A percentile compares a stretch with the other conserved stretches of the same genome.
Conservation (phyloP, 2,888 invertebrate species). For the Eupithecia pulchellata region DNA sequence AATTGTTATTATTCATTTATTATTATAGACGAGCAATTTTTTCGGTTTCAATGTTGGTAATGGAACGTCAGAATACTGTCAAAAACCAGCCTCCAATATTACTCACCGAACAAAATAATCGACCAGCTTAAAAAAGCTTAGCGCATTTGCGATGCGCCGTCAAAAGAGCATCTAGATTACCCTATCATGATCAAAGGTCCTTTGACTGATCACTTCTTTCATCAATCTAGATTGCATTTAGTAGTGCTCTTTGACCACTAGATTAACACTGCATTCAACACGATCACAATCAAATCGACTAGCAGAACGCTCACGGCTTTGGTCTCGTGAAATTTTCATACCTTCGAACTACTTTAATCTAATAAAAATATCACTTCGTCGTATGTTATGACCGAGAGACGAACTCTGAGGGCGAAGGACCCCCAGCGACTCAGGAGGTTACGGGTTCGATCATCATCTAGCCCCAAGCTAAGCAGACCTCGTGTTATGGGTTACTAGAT, state of each 20-base stretch:
- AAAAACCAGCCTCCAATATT: no score
- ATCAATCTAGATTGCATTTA: constrained; percentile 4
- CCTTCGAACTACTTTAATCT: background rate
- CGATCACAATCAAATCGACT: background rate
- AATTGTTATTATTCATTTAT: no score
- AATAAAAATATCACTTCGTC: no score
- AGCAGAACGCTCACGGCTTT: background rate
- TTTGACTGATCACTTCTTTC: constrained; percentile 1
- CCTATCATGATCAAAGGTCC: background rate
- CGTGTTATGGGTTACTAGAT: no score
- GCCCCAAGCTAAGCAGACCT: no score
- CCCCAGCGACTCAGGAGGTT: no score
- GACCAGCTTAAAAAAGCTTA: background rate
- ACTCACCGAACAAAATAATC: background rate
- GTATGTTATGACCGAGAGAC: no score
- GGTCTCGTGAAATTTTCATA: background rate
- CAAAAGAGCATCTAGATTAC: background rate
- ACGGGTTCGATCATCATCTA: no score
- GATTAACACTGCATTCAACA: background rate
- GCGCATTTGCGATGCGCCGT: background rate
- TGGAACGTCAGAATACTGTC: no score
- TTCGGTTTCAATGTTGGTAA: no score
- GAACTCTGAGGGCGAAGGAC: no score
- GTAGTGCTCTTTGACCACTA: background rate
- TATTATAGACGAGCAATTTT: no score